Conservation (phyloP, 2,113 vertebrate genomes). For the Smithornis capensis region DNA sequence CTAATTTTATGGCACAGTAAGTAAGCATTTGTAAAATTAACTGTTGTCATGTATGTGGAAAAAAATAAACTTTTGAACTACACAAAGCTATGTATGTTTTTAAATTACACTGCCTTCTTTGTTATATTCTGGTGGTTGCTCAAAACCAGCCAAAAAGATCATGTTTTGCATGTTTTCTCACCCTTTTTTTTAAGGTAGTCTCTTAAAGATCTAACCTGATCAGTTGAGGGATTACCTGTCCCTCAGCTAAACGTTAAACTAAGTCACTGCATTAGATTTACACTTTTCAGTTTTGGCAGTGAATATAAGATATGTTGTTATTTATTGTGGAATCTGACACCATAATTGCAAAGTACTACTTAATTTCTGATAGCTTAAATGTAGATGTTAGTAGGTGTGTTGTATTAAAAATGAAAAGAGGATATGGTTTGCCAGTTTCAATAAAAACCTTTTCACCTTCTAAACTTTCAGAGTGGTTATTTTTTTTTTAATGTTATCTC, state of each 20-base stretch:
- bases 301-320: neutral
- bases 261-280: neutral
- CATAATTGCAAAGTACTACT: neutral
- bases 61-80: neutral
- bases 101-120: neutral
- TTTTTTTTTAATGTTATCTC: neutral
- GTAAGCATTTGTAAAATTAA: neutral
- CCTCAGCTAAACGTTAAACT: neutral
- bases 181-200: neutral
- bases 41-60: neutral
- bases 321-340: neutral
- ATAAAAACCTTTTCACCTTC: neutral
- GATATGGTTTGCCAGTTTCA: neutral
- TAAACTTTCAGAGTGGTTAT: neutral
- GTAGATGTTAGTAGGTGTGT: neutral
- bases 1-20: neutral
- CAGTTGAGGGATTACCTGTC: neutral
- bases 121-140: neutral
- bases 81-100: neutral
- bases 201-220: neutral
- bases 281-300: neutral
- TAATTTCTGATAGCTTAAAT: neutral
- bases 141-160: neutral
- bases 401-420: neutral
- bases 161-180: neutral